phyloP scores from a whole-genome alignment of 2,113 vertebrate species.

The Tupaia chinensis region DNA sequence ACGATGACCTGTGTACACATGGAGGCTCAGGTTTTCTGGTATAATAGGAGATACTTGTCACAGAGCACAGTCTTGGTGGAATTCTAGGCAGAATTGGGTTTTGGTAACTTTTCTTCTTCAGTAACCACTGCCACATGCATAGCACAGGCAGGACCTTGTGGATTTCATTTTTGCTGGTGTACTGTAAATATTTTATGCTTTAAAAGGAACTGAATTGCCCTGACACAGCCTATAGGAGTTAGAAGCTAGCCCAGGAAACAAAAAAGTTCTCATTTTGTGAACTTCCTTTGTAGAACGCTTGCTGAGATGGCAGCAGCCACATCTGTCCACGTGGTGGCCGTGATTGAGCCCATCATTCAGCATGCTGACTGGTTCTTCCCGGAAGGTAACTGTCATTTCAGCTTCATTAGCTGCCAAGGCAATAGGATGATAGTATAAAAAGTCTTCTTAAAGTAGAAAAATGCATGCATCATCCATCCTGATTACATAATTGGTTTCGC shows the following conservation, averaged over 20 bases:
- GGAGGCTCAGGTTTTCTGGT: background rate
- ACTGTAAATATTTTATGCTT: background rate
- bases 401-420: background rate
- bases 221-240: background rate
- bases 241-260: background rate
- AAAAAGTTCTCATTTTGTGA: background rate
- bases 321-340: constrained; percentile 97
- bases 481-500: background rate
- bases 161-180: background rate
- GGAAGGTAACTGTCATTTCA: constrained; percentile 88
- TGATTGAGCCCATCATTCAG: constrained; percentile 98
- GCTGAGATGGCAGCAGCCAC: constrained; percentile 98
- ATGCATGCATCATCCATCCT: background rate
- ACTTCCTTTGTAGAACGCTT: constrained; percentile 89
- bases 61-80: background rate
- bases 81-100: background rate
- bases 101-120: background rate
- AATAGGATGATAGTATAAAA: rapidly evolving
- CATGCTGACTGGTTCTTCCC: constrained; percentile 99
- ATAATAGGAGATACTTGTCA: background rate
- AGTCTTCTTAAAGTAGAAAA: background rate
- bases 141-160: background rate
- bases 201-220: background rate
- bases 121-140: background rate
- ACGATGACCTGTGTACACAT: rapidly evolving